phyloP scores from a whole-genome alignment of 2,888 invertebrate species.

The Drosophila setosimentum region DNA sequence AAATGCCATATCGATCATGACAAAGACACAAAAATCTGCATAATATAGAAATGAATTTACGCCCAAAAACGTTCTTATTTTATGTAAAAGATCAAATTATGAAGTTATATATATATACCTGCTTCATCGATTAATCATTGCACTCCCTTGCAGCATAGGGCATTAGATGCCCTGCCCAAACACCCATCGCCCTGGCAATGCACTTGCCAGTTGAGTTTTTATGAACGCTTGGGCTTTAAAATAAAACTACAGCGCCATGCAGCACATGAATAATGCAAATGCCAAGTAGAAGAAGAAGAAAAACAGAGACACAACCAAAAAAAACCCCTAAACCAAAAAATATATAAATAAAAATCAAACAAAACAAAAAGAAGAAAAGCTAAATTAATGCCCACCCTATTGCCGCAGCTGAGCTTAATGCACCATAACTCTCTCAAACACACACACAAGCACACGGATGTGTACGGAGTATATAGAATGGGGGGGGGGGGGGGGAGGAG shows the following conservation, averaged over 20 bases:
- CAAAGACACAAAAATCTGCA: not conserved
- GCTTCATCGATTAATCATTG: constrained; percentile 10
- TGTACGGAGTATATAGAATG: not conserved
- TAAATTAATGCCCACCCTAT: constrained; percentile 20
- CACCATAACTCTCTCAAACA: constrained; percentile 65
- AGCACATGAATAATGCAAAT: constrained; percentile 76
- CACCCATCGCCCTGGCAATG: constrained; percentile 45
- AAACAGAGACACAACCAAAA: constrained; percentile 33
- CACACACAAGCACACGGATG: constrained; percentile 23
- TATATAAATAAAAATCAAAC: not conserved
- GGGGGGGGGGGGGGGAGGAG: not conserved
- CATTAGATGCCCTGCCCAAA: constrained; percentile 29
- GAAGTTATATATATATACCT: not conserved
- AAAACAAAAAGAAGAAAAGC: constrained; percentile 1
- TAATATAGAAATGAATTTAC: not conserved
- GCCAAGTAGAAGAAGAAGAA: constrained; percentile 33
- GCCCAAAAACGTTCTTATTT: not conserved
- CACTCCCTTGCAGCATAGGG: constrained; percentile 34
- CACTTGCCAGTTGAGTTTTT: constrained; percentile 71
- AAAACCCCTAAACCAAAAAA: constrained; percentile 14
- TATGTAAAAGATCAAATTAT: not conserved
- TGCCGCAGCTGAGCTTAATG: constrained; percentile 64
- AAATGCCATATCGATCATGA: not conserved
- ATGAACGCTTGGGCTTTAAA: constrained; percentile 73
- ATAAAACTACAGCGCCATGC: constrained; percentile 69